Percentiles rank a stretch among this genome's conserved stretches.
phyloP scores from a whole-genome alignment of 2,888 invertebrate species.

The Zygaena filipendulae region DNA sequence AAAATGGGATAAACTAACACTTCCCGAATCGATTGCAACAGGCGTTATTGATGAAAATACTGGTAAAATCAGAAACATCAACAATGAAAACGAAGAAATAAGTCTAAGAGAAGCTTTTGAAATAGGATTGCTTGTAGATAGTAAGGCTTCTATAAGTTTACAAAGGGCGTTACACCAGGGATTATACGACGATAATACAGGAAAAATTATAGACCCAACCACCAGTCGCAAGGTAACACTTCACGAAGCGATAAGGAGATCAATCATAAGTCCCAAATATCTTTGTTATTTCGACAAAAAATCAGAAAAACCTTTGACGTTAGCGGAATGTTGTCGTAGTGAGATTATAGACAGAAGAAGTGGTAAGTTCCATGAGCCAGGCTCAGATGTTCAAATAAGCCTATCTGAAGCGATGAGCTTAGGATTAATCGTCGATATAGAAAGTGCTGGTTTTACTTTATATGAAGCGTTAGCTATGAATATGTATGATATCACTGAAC shows the following conservation, averaged over 20 bases:
- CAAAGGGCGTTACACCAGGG: slow-evolving; percentile 90
- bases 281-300: slow-evolving; percentile 85
- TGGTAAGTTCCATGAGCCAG: slow-evolving; percentile 81
- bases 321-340: slow-evolving; percentile 83
- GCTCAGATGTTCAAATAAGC: slow-evolving; percentile 72
- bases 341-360: slow-evolving; percentile 84
- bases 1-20: slow-evolving; percentile 79
- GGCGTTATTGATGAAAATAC: slow-evolving; percentile 79
- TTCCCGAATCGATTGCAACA: slow-evolving; percentile 81
- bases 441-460: slow-evolving; percentile 83
- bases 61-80: slow-evolving; percentile 77
- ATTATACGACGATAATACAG: slow-evolving; percentile 81
- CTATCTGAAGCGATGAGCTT: slow-evolving; percentile 79
- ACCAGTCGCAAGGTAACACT: slow-evolving; percentile 83
- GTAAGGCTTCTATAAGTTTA: slow-evolving; percentile 82
- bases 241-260: slow-evolving; percentile 85
- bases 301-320: slow-evolving; percentile 74
- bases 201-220: slow-evolving; percentile 84
- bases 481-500: slow-evolving; percentile 75
- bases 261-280: slow-evolving; percentile 81
- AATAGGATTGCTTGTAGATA: slow-evolving; percentile 82
- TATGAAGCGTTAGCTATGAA: slow-evolving; percentile 84
- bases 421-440: slow-evolving; percentile 87
- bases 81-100: slow-evolving; percentile 73
- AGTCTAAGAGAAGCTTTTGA: slow-evolving; percentile 82